Evolutionary conservation across 2,113 vertebrate species (phyloP).

Genomic region (Crocuta crocuta): DNA sequence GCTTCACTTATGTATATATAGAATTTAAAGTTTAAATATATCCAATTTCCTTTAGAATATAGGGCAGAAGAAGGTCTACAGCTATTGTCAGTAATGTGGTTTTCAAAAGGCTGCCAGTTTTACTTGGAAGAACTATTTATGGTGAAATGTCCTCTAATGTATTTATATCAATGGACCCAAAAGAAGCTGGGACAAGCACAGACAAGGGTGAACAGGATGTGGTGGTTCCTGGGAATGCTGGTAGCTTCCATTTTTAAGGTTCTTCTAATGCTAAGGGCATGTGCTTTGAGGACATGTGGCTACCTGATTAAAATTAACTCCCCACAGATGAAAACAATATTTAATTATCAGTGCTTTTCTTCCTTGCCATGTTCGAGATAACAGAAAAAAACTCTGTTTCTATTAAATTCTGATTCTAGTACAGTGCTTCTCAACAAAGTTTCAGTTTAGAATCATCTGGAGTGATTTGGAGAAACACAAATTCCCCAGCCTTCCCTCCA

Average conservation of each 20-base stretch:
- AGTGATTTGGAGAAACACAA: not conserved
- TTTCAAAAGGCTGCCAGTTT: not conserved
- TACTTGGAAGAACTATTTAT: not conserved
- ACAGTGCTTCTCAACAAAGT: not conserved
- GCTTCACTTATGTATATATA: not conserved
- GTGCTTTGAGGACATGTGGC: not conserved
- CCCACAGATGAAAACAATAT: not conserved
- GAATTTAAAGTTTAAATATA: not conserved
- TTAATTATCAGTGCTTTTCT: not conserved
- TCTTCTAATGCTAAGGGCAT: not conserved
- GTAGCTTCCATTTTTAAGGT: not conserved
- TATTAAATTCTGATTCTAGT: conserved; percentile 3
- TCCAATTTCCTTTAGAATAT: not conserved
- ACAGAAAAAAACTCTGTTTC: not conserved
- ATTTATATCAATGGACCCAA: not conserved
- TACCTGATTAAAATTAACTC: not conserved
- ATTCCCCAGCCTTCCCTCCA: not conserved
- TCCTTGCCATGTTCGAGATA: not conserved
- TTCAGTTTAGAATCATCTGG: not conserved
- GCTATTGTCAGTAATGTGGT: not conserved
- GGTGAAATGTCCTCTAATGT: not conserved
- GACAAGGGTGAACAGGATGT: not conserved
- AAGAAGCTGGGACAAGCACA: not conserved
- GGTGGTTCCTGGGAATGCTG: not conserved
- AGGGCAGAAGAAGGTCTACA: not conserved